Conservation (phyloP, 2,797 vertebrate species). For the Rhadinocentrus ornatus region DNA sequence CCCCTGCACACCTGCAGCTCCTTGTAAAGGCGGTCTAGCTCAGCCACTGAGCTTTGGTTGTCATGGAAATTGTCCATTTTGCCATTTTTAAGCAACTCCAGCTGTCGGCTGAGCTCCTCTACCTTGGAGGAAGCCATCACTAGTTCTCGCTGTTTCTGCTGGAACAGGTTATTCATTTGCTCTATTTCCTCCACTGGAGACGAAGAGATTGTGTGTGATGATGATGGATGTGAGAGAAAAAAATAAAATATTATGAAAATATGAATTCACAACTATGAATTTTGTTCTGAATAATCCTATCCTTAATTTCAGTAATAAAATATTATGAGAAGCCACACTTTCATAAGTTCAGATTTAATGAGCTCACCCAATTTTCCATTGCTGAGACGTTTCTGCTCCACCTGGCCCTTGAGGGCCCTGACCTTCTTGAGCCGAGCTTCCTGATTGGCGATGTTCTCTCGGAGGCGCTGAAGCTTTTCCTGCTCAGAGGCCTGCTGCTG, state of each 20-base stretch:
- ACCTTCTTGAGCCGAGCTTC: slow-evolving; percentile 96
- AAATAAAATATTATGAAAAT: neutral
- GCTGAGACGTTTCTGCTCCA: slow-evolving; percentile 97
- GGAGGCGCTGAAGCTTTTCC: slow-evolving; percentile 91
- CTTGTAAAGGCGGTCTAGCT: slow-evolving; percentile 95
- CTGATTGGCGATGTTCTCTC: slow-evolving; percentile 95
- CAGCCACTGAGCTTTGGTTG: slow-evolving; percentile 84
- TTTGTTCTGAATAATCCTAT: neutral
- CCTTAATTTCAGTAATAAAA: neutral
- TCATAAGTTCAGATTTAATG: neutral
- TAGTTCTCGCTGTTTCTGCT: slow-evolving; percentile 96
- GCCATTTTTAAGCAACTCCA: slow-evolving; percentile 94
- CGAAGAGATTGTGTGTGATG: slow-evolving; percentile 1
- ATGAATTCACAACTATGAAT: neutral
- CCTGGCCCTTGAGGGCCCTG: slow-evolving; percentile 94
- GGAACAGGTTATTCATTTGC: slow-evolving; percentile 98
- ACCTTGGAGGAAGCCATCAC: slow-evolving; percentile 93
- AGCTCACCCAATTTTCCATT: slow-evolving; percentile 92
- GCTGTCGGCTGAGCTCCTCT: slow-evolving; percentile 94
- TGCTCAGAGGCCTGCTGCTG: slow-evolving; percentile 92
- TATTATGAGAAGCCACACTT: neutral
- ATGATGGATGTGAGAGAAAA: slow-evolving; percentile 4
- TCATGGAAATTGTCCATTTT: slow-evolving; percentile 90
- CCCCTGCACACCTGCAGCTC: slow-evolving; percentile 92
- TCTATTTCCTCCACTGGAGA: slow-evolving; percentile 95